Conservation (phyloP, 2,113 vertebrate species). For the Mesoclemmys tuberculata region DNA sequence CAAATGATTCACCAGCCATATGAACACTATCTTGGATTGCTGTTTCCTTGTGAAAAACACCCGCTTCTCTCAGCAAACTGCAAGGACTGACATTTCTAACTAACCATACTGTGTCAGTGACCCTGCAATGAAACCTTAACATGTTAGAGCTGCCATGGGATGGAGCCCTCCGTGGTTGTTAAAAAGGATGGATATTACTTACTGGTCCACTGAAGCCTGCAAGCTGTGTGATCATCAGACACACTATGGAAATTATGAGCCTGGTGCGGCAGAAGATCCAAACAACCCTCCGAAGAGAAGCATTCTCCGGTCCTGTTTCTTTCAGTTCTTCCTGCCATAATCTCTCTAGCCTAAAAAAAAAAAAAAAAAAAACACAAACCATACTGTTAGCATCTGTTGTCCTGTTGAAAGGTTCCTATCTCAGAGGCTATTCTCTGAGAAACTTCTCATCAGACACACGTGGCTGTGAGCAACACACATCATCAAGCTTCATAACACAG, state of each 20-base stretch:
- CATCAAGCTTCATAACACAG: background rate
- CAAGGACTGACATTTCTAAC: conserved; percentile 63
- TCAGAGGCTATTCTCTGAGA: background rate
- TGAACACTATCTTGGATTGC: conserved; percentile 35
- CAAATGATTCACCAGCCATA: conserved; percentile 47
- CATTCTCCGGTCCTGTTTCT: conserved; percentile 80
- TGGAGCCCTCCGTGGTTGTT: conserved; percentile 66
- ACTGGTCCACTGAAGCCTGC: conserved; percentile 96
- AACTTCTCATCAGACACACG: background rate
- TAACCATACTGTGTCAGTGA: conserved; percentile 61
- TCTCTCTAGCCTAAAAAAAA: conserved; percentile 82
- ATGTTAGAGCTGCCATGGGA: conserved; percentile 66
- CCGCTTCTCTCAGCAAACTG: conserved; percentile 1
- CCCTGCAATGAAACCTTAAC: conserved; percentile 66
- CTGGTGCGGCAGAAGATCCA: conserved; percentile 92
- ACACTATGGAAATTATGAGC: conserved; percentile 91
- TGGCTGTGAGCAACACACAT: background rate
- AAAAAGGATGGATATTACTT: conserved; percentile 88
- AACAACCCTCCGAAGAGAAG: conserved; percentile 86
- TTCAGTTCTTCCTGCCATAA: conserved; percentile 90
- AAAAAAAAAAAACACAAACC: conserved; percentile 61
- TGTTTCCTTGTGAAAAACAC: conserved; percentile 27
- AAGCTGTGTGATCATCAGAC: conserved; percentile 92
- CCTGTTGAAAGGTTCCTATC: background rate
- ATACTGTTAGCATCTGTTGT: background rate